Base-by-base conservation (phyloP, 2,888 invertebrate species). In the Drosophila melanocephala region DNA sequence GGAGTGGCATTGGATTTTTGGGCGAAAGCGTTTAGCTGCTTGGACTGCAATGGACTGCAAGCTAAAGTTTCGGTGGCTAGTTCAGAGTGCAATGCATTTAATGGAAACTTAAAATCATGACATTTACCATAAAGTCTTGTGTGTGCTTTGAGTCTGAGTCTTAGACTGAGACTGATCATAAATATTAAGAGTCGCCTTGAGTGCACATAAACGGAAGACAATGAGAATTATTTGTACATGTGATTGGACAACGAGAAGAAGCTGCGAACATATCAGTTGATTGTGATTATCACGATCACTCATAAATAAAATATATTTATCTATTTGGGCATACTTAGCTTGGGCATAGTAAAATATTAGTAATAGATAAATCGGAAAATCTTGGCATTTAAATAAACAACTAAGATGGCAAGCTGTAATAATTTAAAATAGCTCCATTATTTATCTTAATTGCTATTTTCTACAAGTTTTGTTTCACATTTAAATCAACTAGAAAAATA, bases 41-140 rank as follows among this genome's bases (percentile, higher is more conserved):
- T 30, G 52, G 52, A 52, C 52, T 50, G 50, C 50, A 28, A 50
- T 66, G 64, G 62, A 33, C 56, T 16, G 33, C n/a, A 16, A 30
- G 50, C 22, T 60, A 69, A 57, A 50, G 67, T 72, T 79, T 72
- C 83, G 64, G 89, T 85, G 66, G 87, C 78, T 75, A 72, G 88
- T 85, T 89, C 89, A 86, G 76, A 87, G 87, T 78, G 83, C 89
- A 84, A 73, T 79, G 89, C 89, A 81, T 87, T 81, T 89, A 89
- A 79, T 89, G 84, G 87, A 81, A 75, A 71, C 71, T 71, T 72
- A 76, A 84, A 86, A 87, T 85, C 85, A 87, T 89, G 89, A 87
- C 89, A 85, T 85, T 85, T 85, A 69, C 84, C 77, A 85, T 81
- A 61, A 67, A 62, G 59, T 57, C 64, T 62, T 52, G 52, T 50